Conservation (phyloP, 2,797 vertebrate genomes). For the Scolopax rusticola region DNA sequence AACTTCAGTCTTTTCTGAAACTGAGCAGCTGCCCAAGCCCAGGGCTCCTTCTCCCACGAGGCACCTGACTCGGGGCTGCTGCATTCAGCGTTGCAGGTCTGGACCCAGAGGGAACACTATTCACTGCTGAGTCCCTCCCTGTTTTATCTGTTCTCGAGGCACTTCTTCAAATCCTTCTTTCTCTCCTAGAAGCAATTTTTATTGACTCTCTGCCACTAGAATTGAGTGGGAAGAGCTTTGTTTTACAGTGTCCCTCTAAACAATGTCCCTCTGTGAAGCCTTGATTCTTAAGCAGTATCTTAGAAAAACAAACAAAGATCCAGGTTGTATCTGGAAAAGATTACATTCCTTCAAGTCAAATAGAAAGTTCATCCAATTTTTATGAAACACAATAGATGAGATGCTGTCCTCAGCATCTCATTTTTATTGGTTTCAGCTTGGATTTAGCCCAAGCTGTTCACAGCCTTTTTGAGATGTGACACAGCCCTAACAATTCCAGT, state of each 20-base stretch:
- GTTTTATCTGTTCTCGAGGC: neutral
- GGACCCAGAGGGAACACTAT: neutral
- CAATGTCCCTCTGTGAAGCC: slow-evolving; percentile 19
- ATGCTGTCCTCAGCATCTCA: neutral
- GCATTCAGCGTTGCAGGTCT: neutral
- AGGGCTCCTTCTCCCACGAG: neutral
- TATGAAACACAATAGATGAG: slow-evolving; percentile 17
- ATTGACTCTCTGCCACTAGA: slow-evolving; percentile 17
- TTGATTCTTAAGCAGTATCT: slow-evolving; percentile 28
- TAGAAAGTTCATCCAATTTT: slow-evolving; percentile 59
- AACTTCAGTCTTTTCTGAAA: neutral
- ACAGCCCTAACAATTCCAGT: neutral
- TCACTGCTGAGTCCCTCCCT: neutral
- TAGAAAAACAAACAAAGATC: slow-evolving; percentile 3
- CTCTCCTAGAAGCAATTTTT: slow-evolving; percentile 54
- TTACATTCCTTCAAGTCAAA: slow-evolving; percentile 41
- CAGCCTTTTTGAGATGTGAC: neutral
- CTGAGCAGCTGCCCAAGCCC: neutral
- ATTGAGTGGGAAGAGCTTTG: slow-evolving; percentile 39
- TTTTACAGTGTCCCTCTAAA: slow-evolving; percentile 14
- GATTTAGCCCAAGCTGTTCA: slow-evolving; percentile 3
- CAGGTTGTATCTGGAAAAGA: slow-evolving; percentile 63
- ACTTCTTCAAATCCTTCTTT: neutral
- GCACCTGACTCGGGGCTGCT: neutral
- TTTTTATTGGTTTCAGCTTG: slow-evolving; percentile 55